These are phyloP conservation scores for Tichodroma muraria DNA, from an alignment of 2,113 vertebrate species.

Conservation along the genomic window DNA sequence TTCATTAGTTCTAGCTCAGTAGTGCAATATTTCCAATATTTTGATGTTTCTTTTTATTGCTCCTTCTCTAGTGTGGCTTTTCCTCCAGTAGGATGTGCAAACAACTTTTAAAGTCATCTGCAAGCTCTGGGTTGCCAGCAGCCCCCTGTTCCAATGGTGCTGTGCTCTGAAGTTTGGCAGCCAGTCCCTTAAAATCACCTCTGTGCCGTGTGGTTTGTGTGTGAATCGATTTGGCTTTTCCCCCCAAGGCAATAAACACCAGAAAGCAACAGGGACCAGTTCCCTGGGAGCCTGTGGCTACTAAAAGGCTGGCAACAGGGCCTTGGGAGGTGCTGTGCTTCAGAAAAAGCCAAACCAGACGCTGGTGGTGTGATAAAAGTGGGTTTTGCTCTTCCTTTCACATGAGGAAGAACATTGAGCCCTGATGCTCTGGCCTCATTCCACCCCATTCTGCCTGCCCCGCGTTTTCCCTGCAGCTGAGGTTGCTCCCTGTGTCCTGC, in stretches of 20 bases:
- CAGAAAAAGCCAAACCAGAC: neutral
- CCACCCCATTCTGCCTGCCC: neutral
- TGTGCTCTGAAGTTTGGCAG: neutral
- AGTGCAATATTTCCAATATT: neutral
- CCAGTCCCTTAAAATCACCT: neutral
- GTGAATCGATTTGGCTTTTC: neutral
- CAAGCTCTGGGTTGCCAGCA: neutral
- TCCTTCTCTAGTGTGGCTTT: neutral
- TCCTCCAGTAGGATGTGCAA: neutral
- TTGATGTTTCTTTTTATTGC: neutral
- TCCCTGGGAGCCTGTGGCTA: neutral
- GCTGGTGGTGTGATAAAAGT: neutral
- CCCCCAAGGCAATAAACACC: neutral
- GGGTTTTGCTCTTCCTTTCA: neutral
- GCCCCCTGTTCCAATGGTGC: neutral
- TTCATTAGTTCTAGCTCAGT: neutral
- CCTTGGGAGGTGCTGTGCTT: neutral
- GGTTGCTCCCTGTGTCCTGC: neutral
- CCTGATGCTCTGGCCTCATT: neutral
- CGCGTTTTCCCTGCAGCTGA: neutral
- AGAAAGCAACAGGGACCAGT: neutral
- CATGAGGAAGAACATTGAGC: neutral
- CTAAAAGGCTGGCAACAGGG: neutral
- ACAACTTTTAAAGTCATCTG: neutral
- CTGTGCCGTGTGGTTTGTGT: neutral